These are phyloP conservation scores for Bubo blakistoni DNA, from an alignment of 2,113 vertebrate genomes.

Conservation along the genomic window DNA sequence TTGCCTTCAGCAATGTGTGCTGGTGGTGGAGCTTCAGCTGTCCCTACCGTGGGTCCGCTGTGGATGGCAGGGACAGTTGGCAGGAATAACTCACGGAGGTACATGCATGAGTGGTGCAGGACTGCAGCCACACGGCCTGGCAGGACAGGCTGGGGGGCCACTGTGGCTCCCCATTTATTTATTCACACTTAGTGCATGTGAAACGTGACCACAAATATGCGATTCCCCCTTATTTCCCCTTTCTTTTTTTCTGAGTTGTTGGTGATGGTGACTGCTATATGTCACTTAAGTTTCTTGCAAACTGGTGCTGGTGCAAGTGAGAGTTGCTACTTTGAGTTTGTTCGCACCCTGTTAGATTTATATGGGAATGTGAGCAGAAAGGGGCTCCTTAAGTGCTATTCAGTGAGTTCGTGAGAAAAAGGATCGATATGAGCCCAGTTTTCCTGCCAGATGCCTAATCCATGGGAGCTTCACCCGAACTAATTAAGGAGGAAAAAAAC, in stretches of 20 bases:
- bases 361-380: background rate
- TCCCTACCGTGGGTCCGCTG: accelerated
- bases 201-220: background rate
- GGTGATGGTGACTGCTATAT: accelerated
- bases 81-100: accelerated
- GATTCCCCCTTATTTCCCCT: background rate
- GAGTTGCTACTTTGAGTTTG: background rate
- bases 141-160: background rate
- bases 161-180: accelerated
- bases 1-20: accelerated
- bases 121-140: background rate
- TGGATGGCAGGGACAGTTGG: background rate
- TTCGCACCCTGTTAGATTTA: accelerated
- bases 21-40: background rate
- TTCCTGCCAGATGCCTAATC: background rate
- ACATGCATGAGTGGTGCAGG: accelerated
- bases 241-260: background rate
- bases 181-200: accelerated
- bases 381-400: background rate
- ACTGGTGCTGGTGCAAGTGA: background rate
- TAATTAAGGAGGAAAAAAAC: background rate
- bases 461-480: background rate
- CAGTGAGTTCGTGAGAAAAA: background rate
- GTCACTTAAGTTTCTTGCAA: background rate
- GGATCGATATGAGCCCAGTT: background rate